Conservation (phyloP, 2,888 invertebrate species). For the Acheta domesticus region DNA sequence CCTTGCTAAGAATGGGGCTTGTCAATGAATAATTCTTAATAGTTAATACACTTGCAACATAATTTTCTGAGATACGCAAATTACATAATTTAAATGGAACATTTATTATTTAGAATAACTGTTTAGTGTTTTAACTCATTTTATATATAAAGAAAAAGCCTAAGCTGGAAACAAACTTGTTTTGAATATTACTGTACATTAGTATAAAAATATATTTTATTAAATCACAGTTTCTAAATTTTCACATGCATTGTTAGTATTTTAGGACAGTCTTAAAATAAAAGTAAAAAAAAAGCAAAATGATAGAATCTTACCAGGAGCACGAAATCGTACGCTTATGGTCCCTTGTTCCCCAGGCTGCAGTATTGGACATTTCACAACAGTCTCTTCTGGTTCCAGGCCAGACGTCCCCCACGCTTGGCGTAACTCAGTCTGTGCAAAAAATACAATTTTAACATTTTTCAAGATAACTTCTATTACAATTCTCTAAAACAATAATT, state of each 20-base stretch:
- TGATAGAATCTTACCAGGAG: slow-evolving; percentile 42
- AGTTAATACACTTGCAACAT: no score
- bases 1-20: no score
- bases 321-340: slow-evolving; percentile 44
- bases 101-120: no score
- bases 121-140: no score
- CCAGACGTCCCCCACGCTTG: slow-evolving; percentile 49
- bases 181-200: neutral
- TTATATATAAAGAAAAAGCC: neutral
- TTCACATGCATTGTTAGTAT: neutral
- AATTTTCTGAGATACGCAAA: no score
- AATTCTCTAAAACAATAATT: slow-evolving; percentile 4
- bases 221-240: neutral
- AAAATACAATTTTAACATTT: slow-evolving; percentile 21
- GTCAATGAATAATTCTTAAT: no score
- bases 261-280: neutral
- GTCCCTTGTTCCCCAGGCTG: slow-evolving; percentile 46
- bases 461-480: neutral
- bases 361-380: slow-evolving; percentile 45
- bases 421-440: slow-evolving; percentile 46
- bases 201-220: slow-evolving; percentile 4
- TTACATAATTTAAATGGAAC: no score
- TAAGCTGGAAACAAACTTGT: neutral
- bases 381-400: slow-evolving; percentile 44
- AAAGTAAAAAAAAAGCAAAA: neutral